Conservation (phyloP, 1,140 invertebrate species). For the Sarcophaga peregrina region DNA sequence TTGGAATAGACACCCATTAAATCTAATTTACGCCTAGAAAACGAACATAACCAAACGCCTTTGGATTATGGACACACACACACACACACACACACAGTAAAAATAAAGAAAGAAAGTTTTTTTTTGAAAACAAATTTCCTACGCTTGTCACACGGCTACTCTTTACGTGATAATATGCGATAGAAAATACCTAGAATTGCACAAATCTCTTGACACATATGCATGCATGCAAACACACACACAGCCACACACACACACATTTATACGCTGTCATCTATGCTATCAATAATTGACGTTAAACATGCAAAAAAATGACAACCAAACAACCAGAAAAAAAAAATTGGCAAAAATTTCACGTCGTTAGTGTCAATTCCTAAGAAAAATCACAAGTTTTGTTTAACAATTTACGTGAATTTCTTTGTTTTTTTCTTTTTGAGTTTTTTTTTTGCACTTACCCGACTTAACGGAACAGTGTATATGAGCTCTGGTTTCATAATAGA, state of each 20-base stretch:
- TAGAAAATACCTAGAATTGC: not conserved
- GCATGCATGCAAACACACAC: too few species aligned
- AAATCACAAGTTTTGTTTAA: conserved; percentile 23
- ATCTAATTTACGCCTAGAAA: conserved; percentile 21
- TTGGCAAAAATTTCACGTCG: conserved; percentile 43
- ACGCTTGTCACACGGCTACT: conserved; percentile 58
- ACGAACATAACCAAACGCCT: not conserved
- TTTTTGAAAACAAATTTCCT: conserved; percentile 58
- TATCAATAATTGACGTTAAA: conserved; percentile 46
- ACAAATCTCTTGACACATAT: too few species aligned
- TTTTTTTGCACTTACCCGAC: conserved; percentile 80
- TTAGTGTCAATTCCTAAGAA: conserved; percentile 62
- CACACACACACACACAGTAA: too few species aligned
- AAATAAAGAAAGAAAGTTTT: conserved; percentile 8
- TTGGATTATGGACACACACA: too few species aligned
- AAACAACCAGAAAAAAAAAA: too few species aligned
- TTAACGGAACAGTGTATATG: conserved; percentile 98
- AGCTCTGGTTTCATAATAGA: conserved; percentile 93
- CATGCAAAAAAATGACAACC: conserved; percentile 62
- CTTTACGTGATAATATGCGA: not conserved
- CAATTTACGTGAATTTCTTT: conserved; percentile 19
- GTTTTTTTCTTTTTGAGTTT: not conserved
- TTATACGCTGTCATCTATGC: too few species aligned
- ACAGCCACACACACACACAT: too few species aligned
- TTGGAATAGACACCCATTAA: not conserved